A percentile compares a stretch with the other conserved stretches of the same genome.
Evolutionary conservation across 2,797 vertebrate genomes (phyloP).

Genomic region (Molossus molossus): DNA sequence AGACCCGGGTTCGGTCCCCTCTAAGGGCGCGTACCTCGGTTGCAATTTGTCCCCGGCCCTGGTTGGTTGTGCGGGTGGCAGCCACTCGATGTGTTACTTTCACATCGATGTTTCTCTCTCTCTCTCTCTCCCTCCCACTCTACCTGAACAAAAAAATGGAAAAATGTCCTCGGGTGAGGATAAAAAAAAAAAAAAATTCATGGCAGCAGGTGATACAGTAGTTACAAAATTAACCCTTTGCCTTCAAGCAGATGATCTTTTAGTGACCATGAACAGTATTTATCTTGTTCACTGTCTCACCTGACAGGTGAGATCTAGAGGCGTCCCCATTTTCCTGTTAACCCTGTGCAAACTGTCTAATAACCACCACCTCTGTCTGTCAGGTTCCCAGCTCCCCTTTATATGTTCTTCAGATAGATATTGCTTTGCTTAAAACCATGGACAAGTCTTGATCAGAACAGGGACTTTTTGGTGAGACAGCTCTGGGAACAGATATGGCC

Average conservation of each 20-base stretch:
- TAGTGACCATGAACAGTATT: neutral
- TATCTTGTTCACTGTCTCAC: neutral
- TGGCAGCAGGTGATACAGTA: neutral
- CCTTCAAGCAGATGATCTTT: neutral
- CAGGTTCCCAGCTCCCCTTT: neutral
- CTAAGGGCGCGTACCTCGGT: no score
- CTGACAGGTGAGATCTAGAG: neutral
- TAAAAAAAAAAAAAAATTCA: neutral
- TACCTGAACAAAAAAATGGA: no score
- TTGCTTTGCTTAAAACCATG: neutral
- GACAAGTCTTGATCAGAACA: neutral
- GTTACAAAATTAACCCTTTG: slow-evolving; percentile 25
- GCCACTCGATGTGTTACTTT: no score
- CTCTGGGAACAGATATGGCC: neutral
- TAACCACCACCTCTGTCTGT: neutral
- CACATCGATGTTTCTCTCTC: no score
- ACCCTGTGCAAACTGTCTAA: neutral
- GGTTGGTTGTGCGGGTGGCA: no score
- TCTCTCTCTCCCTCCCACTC: no score
- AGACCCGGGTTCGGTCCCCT: no score
- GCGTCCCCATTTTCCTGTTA: neutral
- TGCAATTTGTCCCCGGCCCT: no score
- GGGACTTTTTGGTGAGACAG: slow-evolving; percentile 20
- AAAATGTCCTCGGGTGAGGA: no score
- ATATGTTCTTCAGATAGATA: neutral